Base-by-base conservation (phyloP, 1,140 invertebrate genomes). In the Drosophila saltans region DNA sequence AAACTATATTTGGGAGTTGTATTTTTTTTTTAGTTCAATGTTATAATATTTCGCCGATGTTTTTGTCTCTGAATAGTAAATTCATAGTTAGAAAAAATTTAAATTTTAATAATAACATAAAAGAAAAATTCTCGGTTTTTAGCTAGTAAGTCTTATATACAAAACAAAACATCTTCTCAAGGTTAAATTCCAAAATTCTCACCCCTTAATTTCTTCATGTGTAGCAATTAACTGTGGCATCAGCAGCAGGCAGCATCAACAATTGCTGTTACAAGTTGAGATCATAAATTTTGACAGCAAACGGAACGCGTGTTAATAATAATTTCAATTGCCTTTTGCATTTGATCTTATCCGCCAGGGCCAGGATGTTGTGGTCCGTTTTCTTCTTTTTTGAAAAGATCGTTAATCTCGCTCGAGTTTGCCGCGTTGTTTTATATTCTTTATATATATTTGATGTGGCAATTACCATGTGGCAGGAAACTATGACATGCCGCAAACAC, bases 211-310 rank as follows among this genome's bases (percentile, higher is more conserved):
- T 74, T 73, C 16, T 16, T 40, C 0, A 16, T 30, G 40, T 77
- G 74, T 39, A 56, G 36, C 66, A 77, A 77, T 77, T 77, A 77
- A 60, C 66, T 77, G 33, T 36, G 33, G 30, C 74, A 76, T 45
- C 63, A 74, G 45, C 64, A 33, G 30, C 55, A 45, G 33, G 16
- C 43, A 73, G 62, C 72, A 73, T 43, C 67, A 67, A 64, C 74
- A 80, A 80, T 83, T 83, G 81, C 67, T 52, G 69, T 60, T 66
- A 67, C 78, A 80, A 80, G 52, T 81, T 65, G 69, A 48, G 78
- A 82, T 88, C 84, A 89, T 88, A 88, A 83, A 88, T 88, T 88
- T 89, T 67, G 76, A 88, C 80, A 82, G 83, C 83, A 78, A 88
- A 88, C 72, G 76, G 80, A 77, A 77, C 69, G 75, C 75, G 75